Base-by-base conservation (phyloP, 1,140 invertebrate genomes). In the Zaprionus nigranus region DNA sequence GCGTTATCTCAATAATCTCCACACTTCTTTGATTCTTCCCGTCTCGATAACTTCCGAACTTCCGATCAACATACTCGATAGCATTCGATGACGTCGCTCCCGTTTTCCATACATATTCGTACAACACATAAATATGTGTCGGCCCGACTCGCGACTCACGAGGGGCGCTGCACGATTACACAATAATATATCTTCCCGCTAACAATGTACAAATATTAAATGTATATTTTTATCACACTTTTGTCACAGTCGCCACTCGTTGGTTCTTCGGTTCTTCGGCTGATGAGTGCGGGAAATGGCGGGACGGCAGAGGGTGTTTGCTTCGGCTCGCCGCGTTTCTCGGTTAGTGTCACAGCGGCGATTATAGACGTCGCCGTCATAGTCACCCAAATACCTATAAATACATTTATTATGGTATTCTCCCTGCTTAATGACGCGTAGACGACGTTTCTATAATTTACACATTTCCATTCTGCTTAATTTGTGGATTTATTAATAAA, bases 151-250 rank as follows among this genome's bases (percentile, higher is more conserved):
- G 30, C 4, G 49, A 54, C 22, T 54, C 12, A 49, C 58, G 38
- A 69, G 65, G 26, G 51, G 79, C n/a, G 49, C 20, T 58, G 36
- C 58, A 84, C 66, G 82, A 75, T 88, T 88, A 81, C 84, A 88
- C 84, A 88, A 88, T 73, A 62, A 77, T 88, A 90, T 90, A 81
- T 88, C 84, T 88, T 88, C 78, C 84, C 75, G 81, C 84, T 88
- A 88, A 88, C 84, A 88, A 88, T 88, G 85, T 84, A 88, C 84
- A 88, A 88, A 88, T 88, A 88, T 88, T 81, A 88, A 90, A 88
- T 87, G 84, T 88, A 90, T 88, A 88, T 88, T 88, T 88, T 88
- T 88, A 88, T 88, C 85, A 88, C 84, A 88, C 85, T 87, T 78
- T 87, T 67, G 75, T 77, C 69, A 56, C 62, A 58, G 59, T 62